Evolutionary conservation across 1,140 invertebrate species (phyloP), one percentile per base, ranked within the genome.

Genomic region (Meloidogyne floridensis): DNA sequence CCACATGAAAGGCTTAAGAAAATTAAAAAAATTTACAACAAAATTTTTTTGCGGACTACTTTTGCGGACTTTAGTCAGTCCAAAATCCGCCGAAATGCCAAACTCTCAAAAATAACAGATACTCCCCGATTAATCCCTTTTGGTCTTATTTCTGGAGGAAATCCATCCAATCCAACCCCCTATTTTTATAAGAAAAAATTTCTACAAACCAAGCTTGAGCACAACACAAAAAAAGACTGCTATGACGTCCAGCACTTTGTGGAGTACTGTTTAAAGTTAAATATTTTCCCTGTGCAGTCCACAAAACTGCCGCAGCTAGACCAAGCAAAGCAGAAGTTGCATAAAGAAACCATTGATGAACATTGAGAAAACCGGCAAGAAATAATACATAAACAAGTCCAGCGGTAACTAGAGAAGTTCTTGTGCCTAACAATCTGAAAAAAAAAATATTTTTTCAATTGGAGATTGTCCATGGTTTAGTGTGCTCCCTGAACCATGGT

Each of bases 281-380:
- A 76, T 86, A 86, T 65, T 87, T 86, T 11, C 85, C 85, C 69
- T 87, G 87, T 18, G 86, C 86, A 9, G 20, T 43, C 73, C 80
- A 82, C 71, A 75, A 82, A 75, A 86, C 80, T 42, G 86, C 86
- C 7, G 86, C 86, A 18, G 86, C 87, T 9, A 87, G 18, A 11
- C 86, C 86, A 47, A 88, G 32, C 6, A 87, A 18, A 32, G 84
- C 86, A n/a, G 84, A 86, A 43, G 87, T 84, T 51, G 80, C 32
- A 73, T 88, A 87, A 5, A 88, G 73, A 77, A 78, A 87, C 10
- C 70, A 54, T 77, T 71, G 72, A 73, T 88, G 87, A n/a, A 87
- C 51, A 47, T 76, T 82, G 18, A 87, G 82, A 65, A 87, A 87
- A 11, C 86, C 86, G 15, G 80, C 69, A 56, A 84, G 84, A 56